Conservation (phyloP, 2,888 invertebrate species). For the Mythimna pallens region DNA sequence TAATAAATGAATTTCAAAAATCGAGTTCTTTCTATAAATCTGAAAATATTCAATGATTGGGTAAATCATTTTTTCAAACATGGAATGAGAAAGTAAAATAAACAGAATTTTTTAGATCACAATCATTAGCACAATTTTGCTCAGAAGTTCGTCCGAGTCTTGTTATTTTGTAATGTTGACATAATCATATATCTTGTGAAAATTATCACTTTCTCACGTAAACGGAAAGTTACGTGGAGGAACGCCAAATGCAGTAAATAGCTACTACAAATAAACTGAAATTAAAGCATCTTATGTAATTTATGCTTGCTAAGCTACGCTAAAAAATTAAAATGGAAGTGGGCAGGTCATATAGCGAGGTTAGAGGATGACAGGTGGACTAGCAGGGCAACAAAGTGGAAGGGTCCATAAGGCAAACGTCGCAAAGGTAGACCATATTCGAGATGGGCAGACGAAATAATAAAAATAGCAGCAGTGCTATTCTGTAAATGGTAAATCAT, state of each 20-base stretch:
- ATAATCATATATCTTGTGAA: slow-evolving; percentile 50
- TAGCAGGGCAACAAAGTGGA: no score
- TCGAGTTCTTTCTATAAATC: neutral
- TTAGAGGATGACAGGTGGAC: no score
- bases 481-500: no score
- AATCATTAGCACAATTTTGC: slow-evolving; percentile 36
- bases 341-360: no score
- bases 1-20: neutral
- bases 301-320: no score
- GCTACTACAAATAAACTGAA: slow-evolving; percentile 54
- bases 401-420: no score
- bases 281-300: slow-evolving; percentile 43
- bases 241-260: slow-evolving; percentile 59
- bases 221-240: slow-evolving; percentile 40
- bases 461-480: no score
- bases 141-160: neutral
- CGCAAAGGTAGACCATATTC: no score
- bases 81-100: slow-evolving; percentile 2
- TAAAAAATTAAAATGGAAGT: no score
- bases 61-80: no score
- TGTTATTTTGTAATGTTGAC: slow-evolving; percentile 28
- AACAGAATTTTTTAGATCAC: neutral
- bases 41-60: neutral
- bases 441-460: no score
- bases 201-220: slow-evolving; percentile 62